Base-by-base conservation (phyloP, 2,888 invertebrate genomes). In the Melipona beecheii region DNA sequence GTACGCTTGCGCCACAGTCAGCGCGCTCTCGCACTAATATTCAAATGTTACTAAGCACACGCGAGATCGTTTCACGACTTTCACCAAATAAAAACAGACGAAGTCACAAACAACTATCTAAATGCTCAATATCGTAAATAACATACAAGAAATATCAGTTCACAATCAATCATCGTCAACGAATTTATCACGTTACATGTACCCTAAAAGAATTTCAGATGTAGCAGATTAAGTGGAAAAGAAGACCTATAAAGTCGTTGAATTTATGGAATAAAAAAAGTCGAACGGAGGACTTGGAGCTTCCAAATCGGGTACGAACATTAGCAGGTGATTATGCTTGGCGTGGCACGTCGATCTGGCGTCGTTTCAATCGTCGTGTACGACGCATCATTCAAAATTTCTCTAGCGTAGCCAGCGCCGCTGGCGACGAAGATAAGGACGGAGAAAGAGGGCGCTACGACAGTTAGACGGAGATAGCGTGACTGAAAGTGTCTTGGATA, bases 331-430 rank as follows among this genome's bases (percentile, higher is more conserved):
- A 60, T 60, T 75, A 27, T n/a, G 11, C 0, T 49, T 4, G n/a
- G 36, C 15, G 17, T 19, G 19, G n/a, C 4, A 21, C 24, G 9
- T 17, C 49, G n/a, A 6, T 17, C 19, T 5, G 52, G n/a, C 58
- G 17, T 27, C 21, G 11, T 21, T 50, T 74, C 31, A 27, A n/a
- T 43, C 27, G 49, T 54, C 43, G 17, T 43, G 2, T 3, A 49
- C 24, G 64, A 71, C 3, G 58, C 75, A n/a, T 31, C 6, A 64
- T 81, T 73, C 19, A 56, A 65, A 71, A 75, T 58, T 52, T 58
- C 31, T 24, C 31, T 3, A 71, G 50, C 70, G 75, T 75, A 24
- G 52, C 82, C 54, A 43, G 82, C 82, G 82, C 75, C 75, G 24
- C 52, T 24, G 21, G 6, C 43, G 36, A 54, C 36, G 52, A n/a